Evolutionary conservation across 2,113 vertebrate genomes (phyloP), one percentile per base, ranked within the genome.

Genomic region (Hypocryptadius cinnamomeus): DNA sequence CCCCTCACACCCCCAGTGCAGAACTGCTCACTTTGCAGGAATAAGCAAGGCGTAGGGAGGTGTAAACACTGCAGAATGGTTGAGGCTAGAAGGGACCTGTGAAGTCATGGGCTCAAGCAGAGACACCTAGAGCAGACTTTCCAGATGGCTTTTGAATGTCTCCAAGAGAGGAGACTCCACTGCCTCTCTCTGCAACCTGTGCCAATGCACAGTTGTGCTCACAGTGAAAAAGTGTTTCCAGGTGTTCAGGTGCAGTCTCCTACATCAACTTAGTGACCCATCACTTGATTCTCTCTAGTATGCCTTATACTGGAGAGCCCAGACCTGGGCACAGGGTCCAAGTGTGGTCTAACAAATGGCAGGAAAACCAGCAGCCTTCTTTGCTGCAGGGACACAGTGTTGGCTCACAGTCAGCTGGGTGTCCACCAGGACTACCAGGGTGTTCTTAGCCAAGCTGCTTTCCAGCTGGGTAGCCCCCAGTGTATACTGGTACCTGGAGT

Each of bases 401-500:
- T 90, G 74, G n/a, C 39, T 87, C 15, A 11, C 0, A 1, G 37
- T 70, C 65, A 65, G 0, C 13, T 70, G 14, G 2, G 27, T 9
- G 31, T 50, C 42, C 25, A 30, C 31, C 21, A 40, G 79, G 20
- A 56, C 3, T 5, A 24, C 8, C 12, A 8, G 14, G 12, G 19
- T 24, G 28, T 80, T 72, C 69, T 50, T 48, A 59, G 48, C 14
- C 33, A 47, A 66, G 44, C 33, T 45, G 61, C 25, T 90, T 47
- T 72, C 28, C 37, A 65, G 33, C 40, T 60, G 25, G 30, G 56
- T 15, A 77, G 18, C 11, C 42, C 51, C 6, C 27, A 35, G 4
- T 13, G 10, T 39, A 3, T 44, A 9, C 19, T 40, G 50, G 8
- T 69, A 19, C 5, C 1, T 11, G 40, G 23, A 9, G 4, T 35